Percentiles rank a stretch among this genome's conserved stretches.
These are phyloP conservation scores for Drosophila leonis DNA, from an alignment of 2,888 invertebrate species.

Conservation along the genomic window DNA sequence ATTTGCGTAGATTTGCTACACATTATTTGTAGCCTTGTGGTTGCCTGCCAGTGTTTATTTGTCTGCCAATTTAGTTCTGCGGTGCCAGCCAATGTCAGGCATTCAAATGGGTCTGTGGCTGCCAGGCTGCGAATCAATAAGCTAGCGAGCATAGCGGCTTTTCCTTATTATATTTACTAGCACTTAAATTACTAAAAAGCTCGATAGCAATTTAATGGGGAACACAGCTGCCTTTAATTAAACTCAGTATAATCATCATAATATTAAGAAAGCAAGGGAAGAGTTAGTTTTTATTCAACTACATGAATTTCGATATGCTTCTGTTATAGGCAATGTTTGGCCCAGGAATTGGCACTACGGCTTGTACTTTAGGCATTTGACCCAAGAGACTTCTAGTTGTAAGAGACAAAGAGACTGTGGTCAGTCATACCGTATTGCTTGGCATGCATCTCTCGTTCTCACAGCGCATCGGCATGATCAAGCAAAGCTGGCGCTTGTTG, in stretches of 20 bases:
- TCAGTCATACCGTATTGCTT: too few relatives aligned
- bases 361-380: too few relatives aligned
- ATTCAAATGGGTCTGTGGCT: slow-evolving; percentile 41
- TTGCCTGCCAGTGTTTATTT: slow-evolving; percentile 53
- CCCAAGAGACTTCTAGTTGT: too few relatives aligned
- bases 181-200: background rate
- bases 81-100: slow-evolving; percentile 30
- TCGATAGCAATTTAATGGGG: background rate
- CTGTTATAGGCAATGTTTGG: too few relatives aligned
- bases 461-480: too few relatives aligned
- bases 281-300: too few relatives aligned
- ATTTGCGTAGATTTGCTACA: slow-evolving; percentile 77
- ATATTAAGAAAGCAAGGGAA: background rate
- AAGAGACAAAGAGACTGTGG: too few relatives aligned
- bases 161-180: background rate
- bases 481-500: too few relatives aligned
- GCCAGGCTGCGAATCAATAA: slow-evolving; percentile 44
- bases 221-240: background rate
- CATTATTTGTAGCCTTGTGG: slow-evolving; percentile 60
- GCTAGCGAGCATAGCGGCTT: background rate
- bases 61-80: slow-evolving; percentile 47
- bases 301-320: too few relatives aligned
- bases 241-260: background rate
- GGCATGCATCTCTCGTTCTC: too few relatives aligned
- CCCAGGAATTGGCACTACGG: too few relatives aligned